Conservation (phyloP, 2,113 vertebrate genomes). For the Isichthys henryi region DNA sequence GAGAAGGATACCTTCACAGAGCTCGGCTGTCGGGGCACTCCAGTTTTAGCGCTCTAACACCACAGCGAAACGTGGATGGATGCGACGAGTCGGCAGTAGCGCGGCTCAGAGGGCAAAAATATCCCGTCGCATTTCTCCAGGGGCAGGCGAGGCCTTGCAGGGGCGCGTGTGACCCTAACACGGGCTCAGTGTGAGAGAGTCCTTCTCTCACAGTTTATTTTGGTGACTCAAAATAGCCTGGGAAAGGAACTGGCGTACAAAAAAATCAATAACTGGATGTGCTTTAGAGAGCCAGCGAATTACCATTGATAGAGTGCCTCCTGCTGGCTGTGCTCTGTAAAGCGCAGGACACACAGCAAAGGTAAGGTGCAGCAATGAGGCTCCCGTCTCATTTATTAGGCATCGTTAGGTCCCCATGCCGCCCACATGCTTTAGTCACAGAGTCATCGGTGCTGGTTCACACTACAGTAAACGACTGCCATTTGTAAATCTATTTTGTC, state of each 20-base stretch:
- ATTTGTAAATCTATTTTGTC: conserved; percentile 5
- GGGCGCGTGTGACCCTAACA: not conserved
- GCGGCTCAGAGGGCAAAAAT: not conserved
- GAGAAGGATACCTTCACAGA: not conserved
- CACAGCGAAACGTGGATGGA: not conserved
- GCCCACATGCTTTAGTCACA: not conserved
- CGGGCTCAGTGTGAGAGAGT: not conserved
- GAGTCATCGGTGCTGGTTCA: not conserved
- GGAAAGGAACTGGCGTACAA: not conserved
- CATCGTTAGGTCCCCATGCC: not conserved
- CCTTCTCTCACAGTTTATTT: not conserved
- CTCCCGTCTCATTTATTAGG: not conserved
- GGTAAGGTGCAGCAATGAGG: not conserved
- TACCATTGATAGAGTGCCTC: not conserved
- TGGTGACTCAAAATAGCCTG: not conserved
- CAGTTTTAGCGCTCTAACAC: not conserved
- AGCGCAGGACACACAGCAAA: not conserved
- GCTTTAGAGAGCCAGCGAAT: not conserved
- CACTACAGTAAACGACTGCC: not conserved
- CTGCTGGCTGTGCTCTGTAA: not conserved
- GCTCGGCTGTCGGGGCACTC: not conserved
- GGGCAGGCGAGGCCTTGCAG: not conserved
- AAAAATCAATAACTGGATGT: not conserved
- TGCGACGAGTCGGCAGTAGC: not conserved
- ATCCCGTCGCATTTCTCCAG: not conserved